Evolutionary conservation across 2,888 invertebrate genomes (phyloP).

Genomic region (Amblyteles armatorius): DNA sequence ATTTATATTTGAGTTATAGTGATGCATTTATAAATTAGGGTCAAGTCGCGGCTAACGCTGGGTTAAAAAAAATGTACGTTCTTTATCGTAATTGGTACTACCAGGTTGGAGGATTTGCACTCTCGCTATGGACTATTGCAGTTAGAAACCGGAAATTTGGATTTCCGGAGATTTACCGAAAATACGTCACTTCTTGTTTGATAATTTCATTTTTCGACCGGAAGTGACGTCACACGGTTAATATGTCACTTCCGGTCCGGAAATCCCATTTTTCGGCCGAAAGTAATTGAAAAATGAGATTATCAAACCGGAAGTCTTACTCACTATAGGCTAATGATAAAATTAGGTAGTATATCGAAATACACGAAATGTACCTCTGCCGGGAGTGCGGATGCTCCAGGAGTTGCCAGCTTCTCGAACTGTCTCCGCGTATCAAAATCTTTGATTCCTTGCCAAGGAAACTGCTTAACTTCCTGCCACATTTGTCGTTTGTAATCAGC

Average conservation of each 20-base stretch:
- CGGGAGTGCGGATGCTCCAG: slow-evolving; percentile 91
- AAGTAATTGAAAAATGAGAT: neutral
- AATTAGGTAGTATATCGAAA: neutral
- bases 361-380: slow-evolving; percentile 85
- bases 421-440: slow-evolving; percentile 90
- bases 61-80: neutral
- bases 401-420: slow-evolving; percentile 90
- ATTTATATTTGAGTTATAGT: neutral
- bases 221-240: too few species aligned
- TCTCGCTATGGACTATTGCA: neutral
- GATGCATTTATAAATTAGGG: neutral
- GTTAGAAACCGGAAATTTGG: neutral
- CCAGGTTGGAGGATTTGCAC: neutral
- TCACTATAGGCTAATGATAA: neutral
- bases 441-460: slow-evolving; percentile 90
- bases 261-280: too few species aligned
- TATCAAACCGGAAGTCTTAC: neutral
- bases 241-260: too few species aligned
- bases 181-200: too few species aligned
- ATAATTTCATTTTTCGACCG: too few species aligned
- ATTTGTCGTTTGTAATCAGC: slow-evolving; percentile 87
- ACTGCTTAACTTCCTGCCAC: slow-evolving; percentile 89
- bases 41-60: too few species aligned
- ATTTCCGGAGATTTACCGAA: too few species aligned
- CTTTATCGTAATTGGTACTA: neutral